phyloP scores from a whole-genome alignment of 2,113 vertebrate species.

The Nycticryphes semicollaris region DNA sequence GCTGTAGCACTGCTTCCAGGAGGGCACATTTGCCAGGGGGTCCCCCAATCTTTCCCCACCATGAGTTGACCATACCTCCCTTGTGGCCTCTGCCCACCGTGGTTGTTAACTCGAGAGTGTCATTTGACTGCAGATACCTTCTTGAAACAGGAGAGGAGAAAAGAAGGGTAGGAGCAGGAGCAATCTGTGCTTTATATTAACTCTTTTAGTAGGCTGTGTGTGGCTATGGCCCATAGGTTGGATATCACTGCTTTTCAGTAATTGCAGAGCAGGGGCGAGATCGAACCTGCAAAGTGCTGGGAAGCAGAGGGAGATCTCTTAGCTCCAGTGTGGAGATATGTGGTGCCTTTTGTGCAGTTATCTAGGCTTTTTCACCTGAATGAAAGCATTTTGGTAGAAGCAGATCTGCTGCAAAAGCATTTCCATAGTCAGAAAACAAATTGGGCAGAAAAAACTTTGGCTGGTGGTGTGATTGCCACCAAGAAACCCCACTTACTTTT shows the following conservation, averaged over 20 bases:
- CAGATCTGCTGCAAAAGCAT: neutral
- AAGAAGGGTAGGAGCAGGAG: neutral
- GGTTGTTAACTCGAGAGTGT: neutral
- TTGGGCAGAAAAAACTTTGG: neutral
- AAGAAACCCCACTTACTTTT: neutral
- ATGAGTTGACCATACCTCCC: neutral
- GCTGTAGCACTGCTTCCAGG: neutral
- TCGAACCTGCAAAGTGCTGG: neutral
- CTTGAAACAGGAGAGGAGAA: neutral
- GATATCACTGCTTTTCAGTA: accelerated
- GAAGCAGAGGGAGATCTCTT: neutral
- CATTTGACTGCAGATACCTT: neutral
- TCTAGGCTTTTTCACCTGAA: neutral
- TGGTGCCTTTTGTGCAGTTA: neutral
- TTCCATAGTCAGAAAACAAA: neutral
- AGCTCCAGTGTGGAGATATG: accelerated
- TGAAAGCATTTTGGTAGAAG: neutral
- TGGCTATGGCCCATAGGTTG: neutral
- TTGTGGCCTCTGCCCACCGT: accelerated
- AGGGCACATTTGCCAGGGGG: accelerated
- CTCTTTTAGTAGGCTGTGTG: neutral
- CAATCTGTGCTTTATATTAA: neutral
- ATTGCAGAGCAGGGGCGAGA: neutral
- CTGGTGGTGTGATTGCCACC: neutral
- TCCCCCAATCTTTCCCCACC: neutral